Evolutionary conservation across 2,888 invertebrate species (phyloP).

Genomic region (Nomada fucata): DNA sequence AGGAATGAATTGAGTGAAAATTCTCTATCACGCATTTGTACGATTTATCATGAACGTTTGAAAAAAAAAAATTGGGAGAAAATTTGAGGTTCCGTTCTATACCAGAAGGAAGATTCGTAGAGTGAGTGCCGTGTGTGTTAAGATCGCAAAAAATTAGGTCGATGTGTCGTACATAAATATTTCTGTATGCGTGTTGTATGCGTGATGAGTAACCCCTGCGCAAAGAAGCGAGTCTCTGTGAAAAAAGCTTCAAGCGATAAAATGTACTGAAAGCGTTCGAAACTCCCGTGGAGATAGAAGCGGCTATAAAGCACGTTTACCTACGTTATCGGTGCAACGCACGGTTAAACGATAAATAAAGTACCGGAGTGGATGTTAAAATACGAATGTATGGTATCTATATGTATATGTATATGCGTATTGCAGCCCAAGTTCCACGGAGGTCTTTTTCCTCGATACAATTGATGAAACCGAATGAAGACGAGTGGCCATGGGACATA

Average conservation of each 20-base stretch:
- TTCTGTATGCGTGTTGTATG: constrained; percentile 35
- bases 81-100: too few species aligned
- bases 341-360: constrained; percentile 48
- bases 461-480: constrained; percentile 46
- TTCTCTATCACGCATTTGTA: too few species aligned
- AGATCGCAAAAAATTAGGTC: constrained; percentile 27
- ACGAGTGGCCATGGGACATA: constrained; percentile 74
- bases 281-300: constrained; percentile 51
- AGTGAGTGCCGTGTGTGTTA: constrained; percentile 35
- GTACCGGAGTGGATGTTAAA: constrained; percentile 25
- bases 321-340: constrained; percentile 50
- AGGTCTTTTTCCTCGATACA: constrained; percentile 7
- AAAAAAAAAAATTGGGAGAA: too few species aligned
- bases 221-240: constrained; percentile 57
- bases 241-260: constrained; percentile 63
- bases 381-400: background rate
- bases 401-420: background rate
- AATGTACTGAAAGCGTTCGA: constrained; percentile 60
- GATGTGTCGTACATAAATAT: constrained; percentile 27
- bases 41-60: too few species aligned
- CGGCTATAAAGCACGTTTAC: constrained; percentile 61
- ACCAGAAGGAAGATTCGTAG: constrained; percentile 1
- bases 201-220: constrained; percentile 56
- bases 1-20: too few species aligned
- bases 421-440: constrained; percentile 10